phyloP scores from a whole-genome alignment of 2,113 vertebrate genomes.

The Atrichornis clamosus region DNA sequence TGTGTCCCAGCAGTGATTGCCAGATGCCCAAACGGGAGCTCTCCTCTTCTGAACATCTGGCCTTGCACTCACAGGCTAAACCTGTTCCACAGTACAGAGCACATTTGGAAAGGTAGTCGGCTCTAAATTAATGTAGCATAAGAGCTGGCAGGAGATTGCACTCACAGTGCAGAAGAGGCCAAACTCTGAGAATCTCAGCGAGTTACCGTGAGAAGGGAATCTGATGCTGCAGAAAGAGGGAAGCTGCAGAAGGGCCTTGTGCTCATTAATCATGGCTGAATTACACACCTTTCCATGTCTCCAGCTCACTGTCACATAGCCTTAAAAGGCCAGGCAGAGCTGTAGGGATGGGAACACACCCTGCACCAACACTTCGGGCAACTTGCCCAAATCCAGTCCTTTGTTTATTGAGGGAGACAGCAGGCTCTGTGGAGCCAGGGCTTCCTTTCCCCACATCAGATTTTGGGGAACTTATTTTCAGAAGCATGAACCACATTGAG shows the following conservation, averaged over 20 bases:
- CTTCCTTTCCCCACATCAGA: slow-evolving; percentile 48
- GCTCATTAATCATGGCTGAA: slow-evolving; percentile 31
- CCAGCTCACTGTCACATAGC: slow-evolving; percentile 36
- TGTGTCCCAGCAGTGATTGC: slow-evolving; percentile 10
- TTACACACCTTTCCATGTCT: slow-evolving; percentile 39
- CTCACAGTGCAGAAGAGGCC: neutral
- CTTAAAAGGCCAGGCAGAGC: slow-evolving; percentile 66
- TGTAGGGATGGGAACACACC: slow-evolving; percentile 27
- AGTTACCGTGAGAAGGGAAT: neutral
- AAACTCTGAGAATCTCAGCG: neutral
- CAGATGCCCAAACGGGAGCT: slow-evolving; percentile 26
- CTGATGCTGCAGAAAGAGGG: neutral
- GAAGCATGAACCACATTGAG: neutral
- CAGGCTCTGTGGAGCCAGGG: slow-evolving; percentile 48
- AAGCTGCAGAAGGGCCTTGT: neutral
- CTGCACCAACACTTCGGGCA: slow-evolving; percentile 53
- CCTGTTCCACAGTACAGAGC: slow-evolving; percentile 5
- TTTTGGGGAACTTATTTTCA: slow-evolving; percentile 53
- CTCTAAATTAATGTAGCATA: neutral
- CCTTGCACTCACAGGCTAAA: slow-evolving; percentile 3
- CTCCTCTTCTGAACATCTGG: slow-evolving; percentile 39
- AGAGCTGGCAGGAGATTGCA: neutral
- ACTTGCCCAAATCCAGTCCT: slow-evolving; percentile 37
- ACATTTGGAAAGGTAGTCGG: slow-evolving; percentile 13
- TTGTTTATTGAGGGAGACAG: slow-evolving; percentile 60